Base-by-base conservation (phyloP, 2,888 invertebrate genomes). In the Papilio protenor region DNA sequence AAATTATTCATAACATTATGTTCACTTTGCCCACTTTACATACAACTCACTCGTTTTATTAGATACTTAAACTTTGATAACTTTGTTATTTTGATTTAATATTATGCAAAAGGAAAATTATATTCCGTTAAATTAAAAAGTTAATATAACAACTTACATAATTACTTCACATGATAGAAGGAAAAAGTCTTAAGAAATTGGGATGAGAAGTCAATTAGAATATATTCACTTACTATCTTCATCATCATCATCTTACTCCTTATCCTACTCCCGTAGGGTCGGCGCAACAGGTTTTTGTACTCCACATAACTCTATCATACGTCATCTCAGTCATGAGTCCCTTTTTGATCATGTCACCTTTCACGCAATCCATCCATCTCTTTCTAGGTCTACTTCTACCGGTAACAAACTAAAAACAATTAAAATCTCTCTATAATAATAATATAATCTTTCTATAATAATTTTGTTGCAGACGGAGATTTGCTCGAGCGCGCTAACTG, bases 401-500 rank as follows among this genome's bases (percentile, higher is more conserved):
- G n/a, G n/a, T n/a, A n/a, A n/a, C n/a, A n/a, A 8, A 55, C 10
- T 55, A 8, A n/a, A 2, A 16, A 27, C 23, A 66, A 55, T 18
- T 45, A 49, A 2, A 8, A 11, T 75, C 11, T 0, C n/a, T 6
- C 18, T 47, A 64, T 64, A 49, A 23, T 10, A n/a, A n/a, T n/a
- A n/a, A n/a, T n/a, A n/a, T n/a, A n/a, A n/a, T n/a, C n/a, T n/a
- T n/a, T 47, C 45, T 8, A 12, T 72, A 14, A 73, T 64, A n/a
- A n/a, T 57, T 75, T 81, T 91, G 88, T 96, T 96, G 33, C 96
- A 99, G 98, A 96, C 97, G 85, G 99, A 99, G 93, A 96, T 99
- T 83, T 98, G 98, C 91, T 96, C 98, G 81, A 97, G 97, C 86
- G 98, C 98, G 74, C 95, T 99, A 84, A 98, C 98, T 80, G 99